Evolutionary conservation across 1,140 invertebrate genomes (phyloP), one percentile per base, ranked within the genome.

Genomic region (Drosophila truncata): DNA sequence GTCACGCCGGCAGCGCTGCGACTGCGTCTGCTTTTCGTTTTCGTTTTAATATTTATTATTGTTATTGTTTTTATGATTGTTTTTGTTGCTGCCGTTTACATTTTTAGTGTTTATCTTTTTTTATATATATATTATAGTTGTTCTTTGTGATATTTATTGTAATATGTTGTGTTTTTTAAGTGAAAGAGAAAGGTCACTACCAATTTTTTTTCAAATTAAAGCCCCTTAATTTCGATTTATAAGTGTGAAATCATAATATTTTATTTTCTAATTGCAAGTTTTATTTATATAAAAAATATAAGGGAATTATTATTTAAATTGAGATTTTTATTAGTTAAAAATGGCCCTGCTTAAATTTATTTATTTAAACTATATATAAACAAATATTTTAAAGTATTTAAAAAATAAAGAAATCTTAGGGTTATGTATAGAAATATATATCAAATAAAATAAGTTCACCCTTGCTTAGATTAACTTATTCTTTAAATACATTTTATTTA

Each of bases 1-100:
- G 83, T 88, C 83, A 77, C 62, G 75, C 69, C 65, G 57, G 37
- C 54, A 62, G 81, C 72, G 71, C 69, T 60, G 78, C 71, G 42
- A 61, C 54, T 73, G 47, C 58, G 69, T 57, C 59, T 78, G 50
- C 52, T 46, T 82, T 78, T 78, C 63, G n/a, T 67, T 66, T 71
- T 69, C 57, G n/a, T 72, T 66, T 67, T 74, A 10, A 18, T 64
- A 65, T 20, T 66, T 29, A 52, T 66, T 72, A 66, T 77, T 78
- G 61, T 59, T 74, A 65, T 70, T 70, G 16, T 63, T 61, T 70
- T 64, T 60, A 44, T 60, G 50, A 35, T 23, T 23, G 18, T 29
- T n/a, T 49, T 63, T 62, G 14, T 49, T 55, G 18, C 57, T 63
- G 57, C 46, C 37, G 31, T 60, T 20, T 20, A 42, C 20, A 9